phyloP scores from a whole-genome alignment of 1,140 invertebrate genomes.

The Anastatus disparis region DNA sequence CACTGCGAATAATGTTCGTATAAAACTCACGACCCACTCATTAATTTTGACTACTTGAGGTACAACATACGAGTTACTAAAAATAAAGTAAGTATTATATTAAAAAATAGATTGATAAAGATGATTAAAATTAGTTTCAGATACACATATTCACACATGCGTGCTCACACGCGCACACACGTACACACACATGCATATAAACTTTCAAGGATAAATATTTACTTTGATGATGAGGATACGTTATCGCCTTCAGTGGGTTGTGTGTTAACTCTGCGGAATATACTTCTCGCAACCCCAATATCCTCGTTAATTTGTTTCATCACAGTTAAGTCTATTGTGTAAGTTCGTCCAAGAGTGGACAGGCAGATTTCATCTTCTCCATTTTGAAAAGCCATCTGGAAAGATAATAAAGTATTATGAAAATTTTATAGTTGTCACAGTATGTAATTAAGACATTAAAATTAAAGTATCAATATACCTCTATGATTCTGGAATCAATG shows the following conservation, averaged over 20 bases:
- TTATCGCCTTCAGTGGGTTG: slow-evolving; percentile 63
- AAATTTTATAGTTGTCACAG: too few relatives aligned
- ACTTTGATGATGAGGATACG: slow-evolving; percentile 61
- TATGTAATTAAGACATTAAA: too few relatives aligned
- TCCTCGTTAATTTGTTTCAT: slow-evolving; percentile 99
- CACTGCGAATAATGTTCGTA: slow-evolving; percentile 89
- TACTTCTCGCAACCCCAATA: slow-evolving; percentile 90
- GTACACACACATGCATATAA: too few relatives aligned
- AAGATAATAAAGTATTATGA: neutral
- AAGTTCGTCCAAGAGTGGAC: slow-evolving; percentile 89
- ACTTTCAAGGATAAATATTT: slow-evolving; percentile 26
- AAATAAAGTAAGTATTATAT: slow-evolving; percentile 42
- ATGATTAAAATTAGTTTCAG: too few relatives aligned
- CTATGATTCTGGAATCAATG: slow-evolving; percentile 83
- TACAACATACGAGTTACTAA: slow-evolving; percentile 61
- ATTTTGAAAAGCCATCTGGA: slow-evolving; percentile 87
- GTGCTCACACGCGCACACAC: too few relatives aligned
- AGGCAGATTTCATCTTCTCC: slow-evolving; percentile 95
- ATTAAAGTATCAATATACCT: slow-evolving; percentile 70
- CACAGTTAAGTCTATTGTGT: slow-evolving; percentile 94
- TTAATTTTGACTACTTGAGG: slow-evolving; percentile 64
- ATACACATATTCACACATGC: too few relatives aligned
- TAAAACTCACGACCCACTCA: slow-evolving; percentile 74
- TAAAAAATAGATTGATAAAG: too few relatives aligned
- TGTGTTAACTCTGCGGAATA: slow-evolving; percentile 78